phyloP scores from a whole-genome alignment of 1,140 invertebrate genomes.

The Antheraea pernyi region DNA sequence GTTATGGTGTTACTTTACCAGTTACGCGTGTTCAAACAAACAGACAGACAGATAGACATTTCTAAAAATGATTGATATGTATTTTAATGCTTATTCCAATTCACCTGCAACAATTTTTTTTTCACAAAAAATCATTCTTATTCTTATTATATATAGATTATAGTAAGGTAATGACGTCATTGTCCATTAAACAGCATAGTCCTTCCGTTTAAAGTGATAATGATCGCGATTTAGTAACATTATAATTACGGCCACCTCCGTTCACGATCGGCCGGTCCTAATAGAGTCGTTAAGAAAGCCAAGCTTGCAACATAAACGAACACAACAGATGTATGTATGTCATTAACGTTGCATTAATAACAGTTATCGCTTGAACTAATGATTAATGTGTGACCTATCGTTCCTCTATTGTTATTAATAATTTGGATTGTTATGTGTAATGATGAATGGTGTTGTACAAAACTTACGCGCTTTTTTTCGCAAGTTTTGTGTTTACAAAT shows the following conservation, averaged over 20 bases:
- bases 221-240: conserved; percentile 10
- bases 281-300: conserved; percentile 28
- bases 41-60: too few relatives aligned
- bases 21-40: too few relatives aligned
- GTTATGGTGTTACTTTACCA: too few relatives aligned
- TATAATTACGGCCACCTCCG: conserved; percentile 7
- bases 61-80: too few relatives aligned
- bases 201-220: conserved; percentile 5
- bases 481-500: too few relatives aligned
- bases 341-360: conserved; percentile 24
- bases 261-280: conserved; percentile 15
- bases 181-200: background rate
- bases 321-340: conserved; percentile 15
- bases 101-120: too few relatives aligned
- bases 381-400: conserved; percentile 9
- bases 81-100: too few relatives aligned
- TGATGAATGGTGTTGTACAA: background rate
- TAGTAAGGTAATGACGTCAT: background rate
- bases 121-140: too few relatives aligned
- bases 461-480: too few relatives aligned
- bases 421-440: background rate
- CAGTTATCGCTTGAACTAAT: conserved; percentile 13
- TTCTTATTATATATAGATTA: too few relatives aligned
- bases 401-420: conserved; percentile 4
- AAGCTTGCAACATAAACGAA: conserved; percentile 20